A percentile compares a stretch with the other conserved stretches of the same genome.
These are phyloP conservation scores for Pempheris klunzingeri DNA, from an alignment of 2,797 vertebrate genomes.

Conservation along the genomic window DNA sequence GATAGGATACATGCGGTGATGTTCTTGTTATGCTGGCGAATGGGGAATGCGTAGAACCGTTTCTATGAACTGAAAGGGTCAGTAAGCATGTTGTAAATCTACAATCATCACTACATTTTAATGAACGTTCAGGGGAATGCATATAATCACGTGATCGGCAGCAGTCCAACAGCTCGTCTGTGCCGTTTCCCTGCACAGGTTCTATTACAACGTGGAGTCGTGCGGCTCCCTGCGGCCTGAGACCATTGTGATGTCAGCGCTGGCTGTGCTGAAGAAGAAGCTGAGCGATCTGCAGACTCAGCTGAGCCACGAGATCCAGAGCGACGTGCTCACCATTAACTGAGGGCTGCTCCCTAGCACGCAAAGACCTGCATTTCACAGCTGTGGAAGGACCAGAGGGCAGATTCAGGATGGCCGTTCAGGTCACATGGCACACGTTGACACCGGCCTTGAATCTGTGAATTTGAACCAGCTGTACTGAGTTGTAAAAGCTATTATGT, in stretches of 20 bases:
- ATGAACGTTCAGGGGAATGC: too few species aligned
- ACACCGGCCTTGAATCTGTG: background rate
- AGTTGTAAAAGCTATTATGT: background rate
- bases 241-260: conserved; percentile 95
- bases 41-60: background rate
- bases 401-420: background rate
- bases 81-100: background rate
- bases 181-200: conserved; percentile 79
- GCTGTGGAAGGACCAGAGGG: background rate
- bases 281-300: conserved; percentile 98
- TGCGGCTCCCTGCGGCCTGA: conserved; percentile 96
- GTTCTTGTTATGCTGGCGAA: background rate
- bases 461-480: background rate
- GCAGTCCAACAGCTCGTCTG: background rate
- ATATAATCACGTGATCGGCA: too few species aligned
- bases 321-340: conserved; percentile 97
- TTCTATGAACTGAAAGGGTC: background rate
- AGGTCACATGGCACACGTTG: background rate
- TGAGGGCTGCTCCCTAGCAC: conserved; percentile 61
- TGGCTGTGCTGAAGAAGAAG: conserved; percentile 97
- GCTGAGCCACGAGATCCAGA: conserved; percentile 98
- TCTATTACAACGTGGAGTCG: conserved; percentile 98
- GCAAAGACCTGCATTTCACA: background rate
- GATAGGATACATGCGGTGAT: background rate
- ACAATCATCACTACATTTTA: background rate